Percentiles rank a stretch among this genome's conserved stretches.
Conservation (phyloP, 2,113 vertebrate genomes). For the Forbesichthys papilliferus region DNA sequence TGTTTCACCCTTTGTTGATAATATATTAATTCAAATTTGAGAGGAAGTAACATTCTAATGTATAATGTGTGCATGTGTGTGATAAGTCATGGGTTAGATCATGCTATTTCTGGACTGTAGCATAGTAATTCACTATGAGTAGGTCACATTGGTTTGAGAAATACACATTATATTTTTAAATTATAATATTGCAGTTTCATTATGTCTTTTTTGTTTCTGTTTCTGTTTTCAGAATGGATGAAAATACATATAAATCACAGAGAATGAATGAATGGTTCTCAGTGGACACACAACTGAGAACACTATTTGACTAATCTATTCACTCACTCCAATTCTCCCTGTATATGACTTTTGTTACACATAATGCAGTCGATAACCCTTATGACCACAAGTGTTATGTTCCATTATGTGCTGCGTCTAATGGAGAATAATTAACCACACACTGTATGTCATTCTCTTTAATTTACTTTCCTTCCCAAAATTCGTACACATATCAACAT, state of each 20-base stretch:
- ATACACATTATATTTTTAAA: neutral
- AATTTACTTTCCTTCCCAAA: neutral
- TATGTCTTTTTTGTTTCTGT: neutral
- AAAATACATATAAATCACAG: too few relatives aligned
- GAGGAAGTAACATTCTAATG: slow-evolving; percentile 1
- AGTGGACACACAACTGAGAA: neutral
- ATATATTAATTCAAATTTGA: slow-evolving; percentile 1
- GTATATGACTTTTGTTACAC: neutral
- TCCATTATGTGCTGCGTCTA: neutral
- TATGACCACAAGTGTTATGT: neutral
- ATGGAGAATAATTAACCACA: neutral
- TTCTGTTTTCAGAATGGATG: too few relatives aligned
- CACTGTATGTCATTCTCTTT: neutral
- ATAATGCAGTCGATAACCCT: neutral
- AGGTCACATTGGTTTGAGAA: slow-evolving; percentile 6
- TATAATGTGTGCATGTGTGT: slow-evolving; percentile 1
- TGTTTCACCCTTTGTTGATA: neutral
- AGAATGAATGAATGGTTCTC: too few relatives aligned
- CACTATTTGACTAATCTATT: neutral
- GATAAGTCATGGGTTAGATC: slow-evolving; percentile 41
- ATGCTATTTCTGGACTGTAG: slow-evolving; percentile 3
- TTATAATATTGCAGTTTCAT: neutral
- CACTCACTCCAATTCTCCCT: neutral
- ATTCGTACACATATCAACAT: neutral
- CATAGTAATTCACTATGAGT: slow-evolving; percentile 27